Conservation (phyloP, 2,888 invertebrate species). For the Stenichneumon culpator region DNA sequence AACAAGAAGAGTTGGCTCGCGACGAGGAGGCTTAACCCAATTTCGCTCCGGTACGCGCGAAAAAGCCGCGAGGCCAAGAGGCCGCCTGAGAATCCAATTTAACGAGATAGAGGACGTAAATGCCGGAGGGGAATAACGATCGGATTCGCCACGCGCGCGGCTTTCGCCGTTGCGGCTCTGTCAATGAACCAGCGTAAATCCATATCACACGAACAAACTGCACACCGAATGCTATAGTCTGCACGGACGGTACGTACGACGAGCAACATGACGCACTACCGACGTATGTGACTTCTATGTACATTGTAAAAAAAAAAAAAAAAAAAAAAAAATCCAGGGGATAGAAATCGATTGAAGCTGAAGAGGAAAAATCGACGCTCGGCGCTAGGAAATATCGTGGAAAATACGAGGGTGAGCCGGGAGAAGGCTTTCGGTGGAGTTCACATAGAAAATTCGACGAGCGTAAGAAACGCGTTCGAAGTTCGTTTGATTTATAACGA, state of each 20-base stretch:
- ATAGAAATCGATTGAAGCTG: slow-evolving; percentile 6
- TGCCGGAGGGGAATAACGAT: slow-evolving; percentile 27
- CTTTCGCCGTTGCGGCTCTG: neutral
- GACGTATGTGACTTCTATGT: slow-evolving; percentile 4
- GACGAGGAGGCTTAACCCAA: slow-evolving; percentile 60
- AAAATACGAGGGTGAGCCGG: slow-evolving; percentile 28
- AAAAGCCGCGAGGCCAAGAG: slow-evolving; percentile 42
- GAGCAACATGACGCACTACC: neutral
- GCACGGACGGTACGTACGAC: neutral
- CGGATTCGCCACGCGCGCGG: slow-evolving; percentile 28
- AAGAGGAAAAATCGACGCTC: slow-evolving; percentile 42
- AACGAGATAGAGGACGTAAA: slow-evolving; percentile 40
- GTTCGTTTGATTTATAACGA: slow-evolving; percentile 67
- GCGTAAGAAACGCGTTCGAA: slow-evolving; percentile 66
- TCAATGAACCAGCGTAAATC: slow-evolving; percentile 22
- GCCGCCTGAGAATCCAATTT: slow-evolving; percentile 44
- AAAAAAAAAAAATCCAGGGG: slow-evolving; percentile 2
- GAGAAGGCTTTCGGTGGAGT: slow-evolving; percentile 12
- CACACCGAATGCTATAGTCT: neutral
- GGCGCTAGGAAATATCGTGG: slow-evolving; percentile 39
- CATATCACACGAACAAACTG: slow-evolving; percentile 12
- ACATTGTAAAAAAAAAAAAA: neutral
- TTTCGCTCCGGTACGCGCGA: slow-evolving; percentile 42
- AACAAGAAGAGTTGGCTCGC: slow-evolving; percentile 38
- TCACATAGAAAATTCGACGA: slow-evolving; percentile 45